Conservation (phyloP, 2,797 vertebrate genomes). For the Varecia variegata region DNA sequence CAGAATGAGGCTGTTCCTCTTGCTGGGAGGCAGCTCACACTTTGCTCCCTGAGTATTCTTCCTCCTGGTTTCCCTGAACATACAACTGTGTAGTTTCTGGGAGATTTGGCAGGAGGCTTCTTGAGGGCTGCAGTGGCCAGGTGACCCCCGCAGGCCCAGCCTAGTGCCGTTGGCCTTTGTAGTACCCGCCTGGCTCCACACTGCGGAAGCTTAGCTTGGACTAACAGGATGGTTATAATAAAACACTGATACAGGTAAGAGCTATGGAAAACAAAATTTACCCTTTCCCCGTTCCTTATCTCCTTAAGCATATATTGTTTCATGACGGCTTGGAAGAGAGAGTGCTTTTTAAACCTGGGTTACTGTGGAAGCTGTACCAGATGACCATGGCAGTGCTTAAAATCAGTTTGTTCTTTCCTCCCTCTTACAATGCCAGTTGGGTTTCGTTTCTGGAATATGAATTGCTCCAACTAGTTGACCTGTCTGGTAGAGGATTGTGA, state of each 20-base stretch:
- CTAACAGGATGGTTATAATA: fast-evolving
- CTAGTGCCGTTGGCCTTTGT: neutral
- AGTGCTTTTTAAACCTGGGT: neutral
- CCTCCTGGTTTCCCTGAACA: neutral
- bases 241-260: neutral
- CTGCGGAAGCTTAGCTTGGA: neutral
- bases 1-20: neutral
- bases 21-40: neutral
- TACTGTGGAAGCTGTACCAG: neutral
- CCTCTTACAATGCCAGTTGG: neutral
- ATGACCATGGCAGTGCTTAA: neutral
- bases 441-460: neutral
- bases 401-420: neutral
- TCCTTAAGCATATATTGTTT: neutral
- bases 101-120: neutral
- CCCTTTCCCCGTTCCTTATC: neutral
- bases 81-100: neutral
- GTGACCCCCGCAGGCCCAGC: neutral
- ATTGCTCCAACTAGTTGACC: neutral
- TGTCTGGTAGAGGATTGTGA: neutral
- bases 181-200: neutral
- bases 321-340: neutral
- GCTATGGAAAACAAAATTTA: neutral
- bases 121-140: neutral
- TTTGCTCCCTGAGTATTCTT: neutral